Evolutionary conservation across 1,140 invertebrate genomes (phyloP).

Genomic region (Stenopsyche tienmushanensis): DNA sequence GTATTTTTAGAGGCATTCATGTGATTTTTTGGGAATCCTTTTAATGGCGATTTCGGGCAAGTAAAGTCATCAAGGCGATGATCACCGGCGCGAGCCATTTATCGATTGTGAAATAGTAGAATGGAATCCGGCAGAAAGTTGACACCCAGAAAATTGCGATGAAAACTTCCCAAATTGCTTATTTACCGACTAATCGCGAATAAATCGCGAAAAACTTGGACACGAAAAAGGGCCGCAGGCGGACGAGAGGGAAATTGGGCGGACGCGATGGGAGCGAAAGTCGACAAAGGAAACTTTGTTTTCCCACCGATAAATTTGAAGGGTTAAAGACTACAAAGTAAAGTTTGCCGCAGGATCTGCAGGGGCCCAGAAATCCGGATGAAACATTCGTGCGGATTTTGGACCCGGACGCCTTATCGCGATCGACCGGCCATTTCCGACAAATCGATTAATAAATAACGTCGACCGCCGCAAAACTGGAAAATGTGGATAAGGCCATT

Average conservation of each 20-base stretch:
- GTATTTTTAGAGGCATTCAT: too few species aligned
- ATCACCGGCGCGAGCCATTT: too few species aligned
- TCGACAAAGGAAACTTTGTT: constrained; percentile 29
- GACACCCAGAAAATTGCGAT: neutral
- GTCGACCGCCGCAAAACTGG: neutral
- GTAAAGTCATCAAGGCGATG: too few species aligned
- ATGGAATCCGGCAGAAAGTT: too few species aligned
- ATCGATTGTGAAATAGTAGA: too few species aligned
- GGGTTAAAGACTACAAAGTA: constrained; percentile 18
- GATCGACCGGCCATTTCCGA: neutral
- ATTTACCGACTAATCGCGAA: constrained; percentile 36
- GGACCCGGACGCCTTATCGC: constrained; percentile 14
- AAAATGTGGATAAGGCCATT: constrained; percentile 18
- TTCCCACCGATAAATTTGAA: constrained; percentile 27
- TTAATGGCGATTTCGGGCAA: too few species aligned
- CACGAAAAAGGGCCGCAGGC: neutral
- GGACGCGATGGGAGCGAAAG: neutral
- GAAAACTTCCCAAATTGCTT: constrained; percentile 23
- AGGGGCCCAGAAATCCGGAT: neutral
- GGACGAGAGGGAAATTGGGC: neutral
- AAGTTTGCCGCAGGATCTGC: neutral
- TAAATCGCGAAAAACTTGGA: constrained; percentile 24
- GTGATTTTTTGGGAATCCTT: too few species aligned
- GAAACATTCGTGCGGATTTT: constrained; percentile 3
- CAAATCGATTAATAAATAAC: constrained; percentile 29